Evolutionary conservation across 2,113 vertebrate genomes (phyloP).

Genomic region (Pelusios castaneus): DNA sequence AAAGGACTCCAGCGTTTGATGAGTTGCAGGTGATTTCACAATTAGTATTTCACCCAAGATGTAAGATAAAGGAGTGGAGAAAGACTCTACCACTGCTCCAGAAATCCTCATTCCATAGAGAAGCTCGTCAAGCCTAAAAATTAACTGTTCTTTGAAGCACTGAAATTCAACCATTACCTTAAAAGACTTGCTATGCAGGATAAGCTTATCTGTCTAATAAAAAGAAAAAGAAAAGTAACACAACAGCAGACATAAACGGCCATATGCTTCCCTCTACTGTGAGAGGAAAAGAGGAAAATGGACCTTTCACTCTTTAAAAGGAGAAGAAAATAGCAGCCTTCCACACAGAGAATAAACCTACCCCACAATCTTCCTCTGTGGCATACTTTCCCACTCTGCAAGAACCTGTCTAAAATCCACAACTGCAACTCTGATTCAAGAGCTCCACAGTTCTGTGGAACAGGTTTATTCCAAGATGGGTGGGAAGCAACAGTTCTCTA

Average conservation of each 20-base stretch:
- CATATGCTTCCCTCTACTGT: neutral
- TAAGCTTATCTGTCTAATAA: too few relatives aligned
- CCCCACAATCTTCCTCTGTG: neutral
- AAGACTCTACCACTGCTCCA: neutral
- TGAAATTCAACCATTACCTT: neutral
- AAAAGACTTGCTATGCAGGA: neutral
- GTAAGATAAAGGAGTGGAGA: neutral
- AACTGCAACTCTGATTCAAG: neutral
- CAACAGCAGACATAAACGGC: neutral
- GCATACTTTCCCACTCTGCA: accelerated
- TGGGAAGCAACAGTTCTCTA: neutral
- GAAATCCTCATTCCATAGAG: neutral
- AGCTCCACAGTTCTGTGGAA: neutral
- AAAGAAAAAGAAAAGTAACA: too few relatives aligned
- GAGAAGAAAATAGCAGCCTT: neutral
- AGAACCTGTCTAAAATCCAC: neutral
- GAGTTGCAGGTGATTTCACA: neutral
- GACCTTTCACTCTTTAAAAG: neutral
- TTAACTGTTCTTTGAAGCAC: neutral
- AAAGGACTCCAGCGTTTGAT: neutral
- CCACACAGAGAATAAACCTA: neutral
- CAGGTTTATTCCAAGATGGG: neutral
- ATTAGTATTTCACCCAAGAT: neutral
- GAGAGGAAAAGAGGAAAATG: neutral
- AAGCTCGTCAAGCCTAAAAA: neutral